Evolutionary conservation across 2,797 vertebrate genomes (phyloP).

Genomic region (Serranus cabrilla): DNA sequence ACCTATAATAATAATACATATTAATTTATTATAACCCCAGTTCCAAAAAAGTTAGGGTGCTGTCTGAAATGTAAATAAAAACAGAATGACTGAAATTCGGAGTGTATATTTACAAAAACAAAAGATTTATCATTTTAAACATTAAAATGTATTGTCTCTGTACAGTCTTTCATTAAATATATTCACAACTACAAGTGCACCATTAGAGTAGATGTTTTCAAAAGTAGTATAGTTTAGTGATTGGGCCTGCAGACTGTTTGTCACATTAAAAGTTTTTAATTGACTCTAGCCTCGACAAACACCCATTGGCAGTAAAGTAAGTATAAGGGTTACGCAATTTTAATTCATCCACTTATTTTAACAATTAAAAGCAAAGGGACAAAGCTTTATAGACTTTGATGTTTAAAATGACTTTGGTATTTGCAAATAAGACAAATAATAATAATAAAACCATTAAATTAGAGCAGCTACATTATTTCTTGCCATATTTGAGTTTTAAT

Average conservation of each 20-base stretch:
- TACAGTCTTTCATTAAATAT: too few species aligned
- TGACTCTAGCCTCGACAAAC: background rate
- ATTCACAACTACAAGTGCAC: too few species aligned
- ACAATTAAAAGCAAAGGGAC: background rate
- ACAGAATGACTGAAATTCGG: too few species aligned
- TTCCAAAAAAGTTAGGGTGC: too few species aligned
- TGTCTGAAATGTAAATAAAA: too few species aligned
- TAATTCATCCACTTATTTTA: background rate
- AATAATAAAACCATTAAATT: background rate
- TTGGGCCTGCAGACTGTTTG: background rate
- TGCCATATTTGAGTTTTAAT: background rate
- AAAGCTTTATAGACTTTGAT: background rate
- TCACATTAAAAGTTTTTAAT: background rate
- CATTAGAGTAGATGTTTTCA: too few species aligned
- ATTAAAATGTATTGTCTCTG: too few species aligned
- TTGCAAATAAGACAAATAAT: constrained; percentile 6
- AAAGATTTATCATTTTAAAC: too few species aligned
- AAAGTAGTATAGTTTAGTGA: background rate
- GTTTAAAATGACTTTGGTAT: constrained; percentile 3
- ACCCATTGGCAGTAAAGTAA: background rate
- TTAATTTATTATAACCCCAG: too few species aligned
- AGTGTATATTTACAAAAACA: too few species aligned
- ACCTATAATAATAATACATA: too few species aligned
- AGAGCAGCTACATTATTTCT: background rate
- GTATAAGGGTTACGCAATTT: background rate